Evolutionary conservation across 2,797 vertebrate species (phyloP), one percentile per base, ranked within the genome.

Genomic region (Lutjanus argentimaculatus): DNA sequence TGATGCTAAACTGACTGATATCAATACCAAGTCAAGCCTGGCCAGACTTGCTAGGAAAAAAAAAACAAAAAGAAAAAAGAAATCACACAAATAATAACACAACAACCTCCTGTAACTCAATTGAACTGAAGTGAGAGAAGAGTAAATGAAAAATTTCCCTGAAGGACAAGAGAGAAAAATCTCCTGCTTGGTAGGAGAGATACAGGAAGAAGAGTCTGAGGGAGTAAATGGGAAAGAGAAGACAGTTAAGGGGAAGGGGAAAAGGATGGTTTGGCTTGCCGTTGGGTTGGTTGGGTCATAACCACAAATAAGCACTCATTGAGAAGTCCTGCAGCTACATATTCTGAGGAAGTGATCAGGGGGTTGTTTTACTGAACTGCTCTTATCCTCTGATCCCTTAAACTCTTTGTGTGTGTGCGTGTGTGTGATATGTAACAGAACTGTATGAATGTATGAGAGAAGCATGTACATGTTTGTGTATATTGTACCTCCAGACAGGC

Each of bases 401-500:
- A 25, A 69, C 25, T 36, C 6, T 6, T 3, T 43, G 15, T 56
- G 15, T 46, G 30, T 30, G 5, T 62, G 21, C 21, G 51, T 51
- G 30, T 30, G 19, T 42, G 25, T 4, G 52, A 68, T 22, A 52
- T n/a, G 48, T 46, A 25, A 25, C 2, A 25, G 25, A 25, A 25
- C 25, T 25, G 25, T 25, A 25, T 25, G 25, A 25, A 25, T 25
- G 25, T 59, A 42, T 46, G 8, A 43, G 17, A 19, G 42, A 0
- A 22, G 25, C 0, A 4, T 59, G 49, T 16, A 11, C 13, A 17
- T n/a, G 7, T 78, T 57, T 61, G 61, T 52, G 66, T 52, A 68
- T 58, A 62, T 0, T 51, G 21, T 89, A 99, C 99, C 96, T 99
- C 98, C 77, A 99, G 91, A 80, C 99, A 99, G 86, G 98, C 98